Evolutionary conservation across 2,113 vertebrate genomes (phyloP).

Genomic region (Notothenia rossii): DNA sequence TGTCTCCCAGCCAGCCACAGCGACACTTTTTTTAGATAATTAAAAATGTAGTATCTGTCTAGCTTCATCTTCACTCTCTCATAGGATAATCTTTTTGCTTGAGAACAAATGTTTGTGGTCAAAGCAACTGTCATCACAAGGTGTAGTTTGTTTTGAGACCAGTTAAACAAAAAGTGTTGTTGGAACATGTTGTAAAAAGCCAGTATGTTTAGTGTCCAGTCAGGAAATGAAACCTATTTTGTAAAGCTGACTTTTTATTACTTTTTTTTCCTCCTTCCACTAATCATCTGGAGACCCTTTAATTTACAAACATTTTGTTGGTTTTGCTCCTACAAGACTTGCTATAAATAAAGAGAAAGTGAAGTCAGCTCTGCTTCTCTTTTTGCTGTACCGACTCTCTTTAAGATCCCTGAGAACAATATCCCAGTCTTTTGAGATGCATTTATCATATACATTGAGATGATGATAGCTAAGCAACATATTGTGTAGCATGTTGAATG

Average conservation of each 20-base stretch:
- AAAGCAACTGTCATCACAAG: neutral
- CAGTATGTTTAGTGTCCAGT: neutral
- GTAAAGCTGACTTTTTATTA: neutral
- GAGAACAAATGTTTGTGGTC: neutral
- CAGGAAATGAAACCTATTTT: neutral
- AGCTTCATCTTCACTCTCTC: neutral
- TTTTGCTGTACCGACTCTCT: too few relatives aligned
- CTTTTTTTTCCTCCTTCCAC: too few relatives aligned
- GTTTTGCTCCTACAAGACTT: too few relatives aligned
- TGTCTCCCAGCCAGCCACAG: neutral
- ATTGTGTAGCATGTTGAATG: neutral
- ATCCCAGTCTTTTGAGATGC: too few relatives aligned
- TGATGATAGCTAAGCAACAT: too few relatives aligned
- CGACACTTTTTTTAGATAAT: neutral
- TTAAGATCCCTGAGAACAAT: too few relatives aligned
- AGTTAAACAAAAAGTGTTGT: too few relatives aligned
- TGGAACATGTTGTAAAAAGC: neutral
- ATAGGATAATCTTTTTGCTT: neutral
- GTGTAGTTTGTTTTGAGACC: neutral
- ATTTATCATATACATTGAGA: too few relatives aligned
- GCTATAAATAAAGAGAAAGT: too few relatives aligned
- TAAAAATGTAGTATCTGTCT: neutral
- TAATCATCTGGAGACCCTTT: neutral
- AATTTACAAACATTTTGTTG: too few relatives aligned
- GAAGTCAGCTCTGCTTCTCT: too few relatives aligned